Evolutionary conservation across 2,113 vertebrate genomes (phyloP).

Genomic region (Polypterus senegalus): DNA sequence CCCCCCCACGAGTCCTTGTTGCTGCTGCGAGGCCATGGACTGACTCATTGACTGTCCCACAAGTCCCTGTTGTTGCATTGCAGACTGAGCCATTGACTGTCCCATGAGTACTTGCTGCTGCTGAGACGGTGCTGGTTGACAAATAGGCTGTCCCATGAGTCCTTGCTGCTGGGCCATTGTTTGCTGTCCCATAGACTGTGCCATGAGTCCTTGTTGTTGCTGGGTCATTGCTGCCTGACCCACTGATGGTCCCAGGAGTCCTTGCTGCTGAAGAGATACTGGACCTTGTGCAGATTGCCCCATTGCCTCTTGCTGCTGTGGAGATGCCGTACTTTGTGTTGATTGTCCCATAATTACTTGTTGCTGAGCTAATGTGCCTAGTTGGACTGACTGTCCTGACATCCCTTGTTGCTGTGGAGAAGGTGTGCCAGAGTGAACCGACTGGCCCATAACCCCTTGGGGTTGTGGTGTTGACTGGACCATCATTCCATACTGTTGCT

Average conservation of each 20-base stretch:
- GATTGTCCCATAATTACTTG: constrained; percentile 8
- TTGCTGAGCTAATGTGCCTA: not conserved
- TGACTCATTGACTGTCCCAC: constrained; percentile 10
- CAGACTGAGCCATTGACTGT: constrained; percentile 11
- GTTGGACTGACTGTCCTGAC: not conserved
- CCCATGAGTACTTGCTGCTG: constrained; percentile 26
- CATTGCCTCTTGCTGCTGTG: constrained; percentile 9
- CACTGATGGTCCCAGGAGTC: constrained; percentile 5
- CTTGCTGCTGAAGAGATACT: constrained; percentile 2
- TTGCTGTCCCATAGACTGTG: not conserved
- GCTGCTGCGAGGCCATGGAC: not conserved
- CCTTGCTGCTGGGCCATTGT: not conserved
- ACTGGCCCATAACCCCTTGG: not conserved
- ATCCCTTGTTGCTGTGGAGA: constrained; percentile 5
- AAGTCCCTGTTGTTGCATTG: constrained; percentile 13
- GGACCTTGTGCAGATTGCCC: not conserved
- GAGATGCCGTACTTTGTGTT: not conserved
- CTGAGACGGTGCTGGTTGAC: constrained; percentile 10
- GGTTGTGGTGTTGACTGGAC: constrained; percentile 14
- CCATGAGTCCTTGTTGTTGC: constrained; percentile 7
- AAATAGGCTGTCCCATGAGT: constrained; percentile 7
- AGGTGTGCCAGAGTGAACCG: no score
- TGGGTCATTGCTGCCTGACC: not conserved
- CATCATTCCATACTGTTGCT: constrained; percentile 19
- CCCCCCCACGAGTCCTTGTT: not conserved